phyloP scores from a whole-genome alignment of 2,113 vertebrate species.

The Engraulis encrasicolus region DNA sequence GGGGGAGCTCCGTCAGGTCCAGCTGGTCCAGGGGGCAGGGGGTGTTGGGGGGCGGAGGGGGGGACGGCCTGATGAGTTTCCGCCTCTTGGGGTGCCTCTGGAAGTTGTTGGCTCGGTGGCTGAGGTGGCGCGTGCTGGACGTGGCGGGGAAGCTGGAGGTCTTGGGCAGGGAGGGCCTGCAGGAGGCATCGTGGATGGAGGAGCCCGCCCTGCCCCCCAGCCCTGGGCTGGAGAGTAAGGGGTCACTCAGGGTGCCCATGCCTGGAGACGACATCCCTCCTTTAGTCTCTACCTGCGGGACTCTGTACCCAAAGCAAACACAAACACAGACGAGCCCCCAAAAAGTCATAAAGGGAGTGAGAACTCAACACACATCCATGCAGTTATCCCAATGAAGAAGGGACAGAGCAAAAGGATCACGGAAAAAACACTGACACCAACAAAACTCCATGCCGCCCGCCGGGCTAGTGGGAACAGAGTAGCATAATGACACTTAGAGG shows the following conservation, averaged over 20 bases:
- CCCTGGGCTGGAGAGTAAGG: conserved; percentile 75
- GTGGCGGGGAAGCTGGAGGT: conserved; percentile 79
- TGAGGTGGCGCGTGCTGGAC: conserved; percentile 85
- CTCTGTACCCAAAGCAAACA: conserved; percentile 52
- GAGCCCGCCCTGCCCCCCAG: conserved; percentile 64
- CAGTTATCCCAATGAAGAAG: background rate
- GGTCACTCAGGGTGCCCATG: conserved; percentile 80
- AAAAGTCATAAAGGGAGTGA: background rate
- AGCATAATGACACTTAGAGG: conserved; percentile 19
- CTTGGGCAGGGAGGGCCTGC: conserved; percentile 80
- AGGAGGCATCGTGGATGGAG: conserved; percentile 79
- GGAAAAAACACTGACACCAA: background rate
- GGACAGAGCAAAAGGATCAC: background rate
- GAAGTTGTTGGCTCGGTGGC: conserved; percentile 97
- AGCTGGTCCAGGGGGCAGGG: conserved; percentile 88
- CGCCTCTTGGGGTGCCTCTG: conserved; percentile 91
- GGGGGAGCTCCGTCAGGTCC: conserved; percentile 87
- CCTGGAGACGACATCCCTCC: conserved; percentile 84
- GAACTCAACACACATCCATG: background rate
- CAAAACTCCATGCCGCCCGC: conserved; percentile 17
- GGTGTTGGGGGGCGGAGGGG: conserved; percentile 92
- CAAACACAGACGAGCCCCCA: no score
- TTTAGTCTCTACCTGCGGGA: conserved; percentile 58
- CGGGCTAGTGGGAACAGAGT: background rate
- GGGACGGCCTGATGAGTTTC: conserved; percentile 88